A percentile compares a stretch with the other conserved stretches of the same genome.
These are phyloP conservation scores for Eumerus sabulonum DNA, from an alignment of 2,888 invertebrate species.

Conservation along the genomic window DNA sequence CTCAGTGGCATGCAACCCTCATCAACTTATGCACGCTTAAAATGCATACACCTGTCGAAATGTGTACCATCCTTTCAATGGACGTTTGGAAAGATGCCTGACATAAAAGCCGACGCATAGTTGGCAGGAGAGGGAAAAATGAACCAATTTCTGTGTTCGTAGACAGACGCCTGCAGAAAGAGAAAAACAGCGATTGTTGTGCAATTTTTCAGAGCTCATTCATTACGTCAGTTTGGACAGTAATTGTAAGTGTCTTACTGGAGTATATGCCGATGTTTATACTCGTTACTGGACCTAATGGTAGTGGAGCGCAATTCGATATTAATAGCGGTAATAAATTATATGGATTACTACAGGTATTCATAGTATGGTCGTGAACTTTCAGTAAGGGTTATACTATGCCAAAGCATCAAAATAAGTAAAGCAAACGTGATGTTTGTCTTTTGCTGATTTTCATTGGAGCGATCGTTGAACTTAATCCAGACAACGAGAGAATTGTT, in stretches of 20 bases:
- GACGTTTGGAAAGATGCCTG: slow-evolving; percentile 50
- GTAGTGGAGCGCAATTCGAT: too few relatives aligned
- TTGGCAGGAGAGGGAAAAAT: slow-evolving; percentile 26
- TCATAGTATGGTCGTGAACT: too few relatives aligned
- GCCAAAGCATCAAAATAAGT: too few relatives aligned
- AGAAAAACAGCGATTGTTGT: slow-evolving; percentile 25
- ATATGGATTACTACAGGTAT: too few relatives aligned
- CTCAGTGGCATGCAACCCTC: slow-evolving; percentile 58
- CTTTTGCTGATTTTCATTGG: too few relatives aligned
- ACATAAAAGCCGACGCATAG: slow-evolving; percentile 64
- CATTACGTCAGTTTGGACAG: slow-evolving; percentile 59
- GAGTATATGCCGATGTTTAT: too few relatives aligned
- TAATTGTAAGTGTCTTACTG: slow-evolving; percentile 53
- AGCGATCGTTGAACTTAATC: too few relatives aligned
- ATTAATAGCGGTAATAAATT: too few relatives aligned
- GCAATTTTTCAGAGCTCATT: slow-evolving; percentile 65
- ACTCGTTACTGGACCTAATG: too few relatives aligned
- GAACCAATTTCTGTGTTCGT: slow-evolving; percentile 4
- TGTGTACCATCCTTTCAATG: slow-evolving; percentile 55
- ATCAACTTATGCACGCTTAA: slow-evolving; percentile 61
- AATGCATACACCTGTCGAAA: slow-evolving; percentile 66
- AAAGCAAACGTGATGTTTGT: too few relatives aligned
- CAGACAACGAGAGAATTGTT: too few relatives aligned
- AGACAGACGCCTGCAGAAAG: slow-evolving; percentile 2
- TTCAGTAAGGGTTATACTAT: too few relatives aligned